Evolutionary conservation across 2,888 invertebrate species (phyloP).

Genomic region (Brachynemurus nebulosus): DNA sequence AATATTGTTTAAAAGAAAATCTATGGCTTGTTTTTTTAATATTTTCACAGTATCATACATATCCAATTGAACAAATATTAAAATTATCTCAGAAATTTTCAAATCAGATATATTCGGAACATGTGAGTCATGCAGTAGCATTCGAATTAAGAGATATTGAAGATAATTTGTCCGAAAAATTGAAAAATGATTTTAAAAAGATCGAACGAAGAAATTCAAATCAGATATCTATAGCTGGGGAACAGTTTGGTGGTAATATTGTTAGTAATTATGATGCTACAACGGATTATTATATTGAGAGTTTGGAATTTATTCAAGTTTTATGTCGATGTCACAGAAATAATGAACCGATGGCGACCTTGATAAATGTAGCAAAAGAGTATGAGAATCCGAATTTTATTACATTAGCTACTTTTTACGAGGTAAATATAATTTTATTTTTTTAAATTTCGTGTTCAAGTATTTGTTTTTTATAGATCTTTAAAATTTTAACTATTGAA

Average conservation of each 20-base stretch:
- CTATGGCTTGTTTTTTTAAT: conserved; percentile 59
- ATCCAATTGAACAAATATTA: conserved; percentile 47
- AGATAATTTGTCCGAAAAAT: neutral
- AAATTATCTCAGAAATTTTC: conserved; percentile 42
- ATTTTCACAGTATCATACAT: conserved; percentile 52
- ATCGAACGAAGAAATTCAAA: neutral
- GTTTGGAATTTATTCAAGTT: conserved; percentile 42
- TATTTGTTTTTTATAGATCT: too few relatives aligned
- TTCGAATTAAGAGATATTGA: conserved; percentile 23
- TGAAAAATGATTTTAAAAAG: conserved; percentile 2
- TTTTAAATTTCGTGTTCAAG: too few relatives aligned
- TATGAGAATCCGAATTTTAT: conserved; percentile 47
- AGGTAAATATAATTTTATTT: too few relatives aligned
- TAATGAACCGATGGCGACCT: conserved; percentile 51
- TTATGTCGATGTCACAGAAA: conserved; percentile 53
- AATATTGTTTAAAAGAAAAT: conserved; percentile 42
- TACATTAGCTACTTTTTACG: conserved; percentile 53
- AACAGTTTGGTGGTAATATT: conserved; percentile 14
- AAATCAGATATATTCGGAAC: conserved; percentile 42
- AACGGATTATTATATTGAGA: conserved; percentile 30
- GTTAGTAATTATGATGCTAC: conserved; percentile 27
- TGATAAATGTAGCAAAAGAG: conserved; percentile 41
- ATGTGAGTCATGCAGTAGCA: conserved; percentile 40
- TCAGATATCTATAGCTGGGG: conserved; percentile 11
- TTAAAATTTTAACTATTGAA: too few relatives aligned